These are phyloP conservation scores for Drosophila algonquin DNA, from an alignment of 2,888 invertebrate species.

Conservation along the genomic window DNA sequence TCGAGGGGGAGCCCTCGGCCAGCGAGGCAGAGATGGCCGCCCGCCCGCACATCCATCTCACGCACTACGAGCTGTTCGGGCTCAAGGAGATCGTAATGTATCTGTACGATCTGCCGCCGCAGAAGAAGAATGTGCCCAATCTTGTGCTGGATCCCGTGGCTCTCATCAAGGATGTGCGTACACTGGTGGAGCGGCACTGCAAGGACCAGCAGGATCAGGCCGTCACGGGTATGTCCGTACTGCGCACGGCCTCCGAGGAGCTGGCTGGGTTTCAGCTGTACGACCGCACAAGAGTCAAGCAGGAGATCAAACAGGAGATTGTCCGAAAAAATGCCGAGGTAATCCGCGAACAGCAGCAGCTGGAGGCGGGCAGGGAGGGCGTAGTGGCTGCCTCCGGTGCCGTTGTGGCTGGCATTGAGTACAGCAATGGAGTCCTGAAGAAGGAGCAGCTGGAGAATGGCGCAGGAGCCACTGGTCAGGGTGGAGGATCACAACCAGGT, in stretches of 20 bases:
- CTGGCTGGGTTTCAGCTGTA: conserved; percentile 71
- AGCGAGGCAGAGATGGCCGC: conserved; percentile 79
- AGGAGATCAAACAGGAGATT: conserved; percentile 82
- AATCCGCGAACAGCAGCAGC: conserved; percentile 75
- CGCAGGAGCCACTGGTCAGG: conserved; percentile 25
- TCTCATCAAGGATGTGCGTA: conserved; percentile 94
- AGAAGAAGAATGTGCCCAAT: conserved; percentile 96
- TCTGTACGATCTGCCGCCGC: conserved; percentile 93
- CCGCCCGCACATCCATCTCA: conserved; percentile 88
- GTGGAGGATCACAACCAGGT: conserved; percentile 59
- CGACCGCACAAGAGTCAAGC: conserved; percentile 81
- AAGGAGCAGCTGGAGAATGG: conserved; percentile 80
- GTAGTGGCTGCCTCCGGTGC: not conserved
- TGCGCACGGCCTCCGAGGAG: conserved; percentile 84
- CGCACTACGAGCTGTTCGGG: conserved; percentile 91
- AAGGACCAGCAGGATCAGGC: conserved; percentile 93
- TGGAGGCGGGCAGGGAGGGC: conserved; percentile 69
- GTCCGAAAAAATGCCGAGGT: conserved; percentile 80
- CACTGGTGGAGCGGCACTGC: conserved; percentile 93
- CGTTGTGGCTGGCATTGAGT: conserved; percentile 47
- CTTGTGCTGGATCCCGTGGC: conserved; percentile 94
- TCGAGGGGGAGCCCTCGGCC: conserved; percentile 85
- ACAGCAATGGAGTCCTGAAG: conserved; percentile 73
- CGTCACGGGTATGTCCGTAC: conserved; percentile 91
- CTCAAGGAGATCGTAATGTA: conserved; percentile 96